Conservation (phyloP, 2,888 invertebrate species). For the Coelinius sp. region DNA sequence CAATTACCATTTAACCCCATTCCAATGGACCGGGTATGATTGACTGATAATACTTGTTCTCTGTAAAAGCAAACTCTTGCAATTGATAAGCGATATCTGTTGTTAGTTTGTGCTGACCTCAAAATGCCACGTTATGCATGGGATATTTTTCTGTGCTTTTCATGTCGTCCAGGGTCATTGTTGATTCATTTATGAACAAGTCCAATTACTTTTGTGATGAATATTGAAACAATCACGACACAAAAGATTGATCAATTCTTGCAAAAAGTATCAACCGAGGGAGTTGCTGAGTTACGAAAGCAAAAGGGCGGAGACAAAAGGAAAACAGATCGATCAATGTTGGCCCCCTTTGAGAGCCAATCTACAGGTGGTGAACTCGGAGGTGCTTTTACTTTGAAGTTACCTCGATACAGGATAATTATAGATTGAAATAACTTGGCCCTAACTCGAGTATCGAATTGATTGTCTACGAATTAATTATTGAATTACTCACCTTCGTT, state of each 20-base stretch:
- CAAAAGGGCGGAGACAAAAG: conserved; percentile 38
- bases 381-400: not conserved
- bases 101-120: not conserved
- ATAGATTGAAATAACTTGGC: not conserved
- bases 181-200: not conserved
- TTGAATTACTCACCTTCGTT: conserved; percentile 48
- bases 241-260: not conserved
- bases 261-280: not conserved
- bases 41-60: not conserved
- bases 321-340: conserved; percentile 46
- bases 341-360: conserved; percentile 32
- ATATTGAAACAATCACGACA: not conserved
- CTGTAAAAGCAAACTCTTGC: not conserved
- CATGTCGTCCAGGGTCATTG: not conserved
- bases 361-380: conserved; percentile 47
- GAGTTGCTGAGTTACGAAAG: conserved; percentile 10
- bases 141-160: not conserved
- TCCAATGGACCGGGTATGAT: not conserved
- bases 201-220: not conserved
- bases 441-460: not conserved
- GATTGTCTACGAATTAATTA: not conserved
- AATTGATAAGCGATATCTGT: not conserved
- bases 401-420: not conserved
- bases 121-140: not conserved
- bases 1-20: not conserved